phyloP scores from a whole-genome alignment of 2,797 vertebrate genomes.

The Harpagifer antarcticus region DNA sequence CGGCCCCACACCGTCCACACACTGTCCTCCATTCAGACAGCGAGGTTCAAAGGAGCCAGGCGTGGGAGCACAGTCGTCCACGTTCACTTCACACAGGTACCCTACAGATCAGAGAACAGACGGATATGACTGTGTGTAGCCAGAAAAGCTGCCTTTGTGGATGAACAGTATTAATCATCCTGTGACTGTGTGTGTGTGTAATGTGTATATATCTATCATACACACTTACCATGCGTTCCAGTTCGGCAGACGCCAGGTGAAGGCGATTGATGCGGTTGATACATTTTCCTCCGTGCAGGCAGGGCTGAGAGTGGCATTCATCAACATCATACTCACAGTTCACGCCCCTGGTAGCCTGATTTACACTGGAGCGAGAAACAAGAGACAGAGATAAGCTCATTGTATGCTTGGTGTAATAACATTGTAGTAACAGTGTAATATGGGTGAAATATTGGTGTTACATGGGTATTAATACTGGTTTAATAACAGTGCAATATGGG shows the following conservation, averaged over 20 bases:
- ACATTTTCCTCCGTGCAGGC: slow-evolving; percentile 91
- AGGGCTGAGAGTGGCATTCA: slow-evolving; percentile 93
- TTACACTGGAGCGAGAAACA: slow-evolving; percentile 85
- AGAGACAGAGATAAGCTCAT: slow-evolving; percentile 5
- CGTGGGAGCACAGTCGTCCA: slow-evolving; percentile 84
- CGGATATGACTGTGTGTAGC: not conserved
- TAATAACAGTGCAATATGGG: too few species aligned
- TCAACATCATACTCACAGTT: slow-evolving; percentile 95
- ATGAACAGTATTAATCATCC: not conserved
- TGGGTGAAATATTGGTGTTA: not conserved
- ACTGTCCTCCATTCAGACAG: slow-evolving; percentile 86
- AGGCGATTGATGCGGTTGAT: slow-evolving; percentile 93
- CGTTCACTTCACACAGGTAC: slow-evolving; percentile 81
- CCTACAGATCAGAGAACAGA: slow-evolving; percentile 65
- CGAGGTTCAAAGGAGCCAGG: slow-evolving; percentile 70
- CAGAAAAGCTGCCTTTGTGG: not conserved
- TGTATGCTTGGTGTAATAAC: not conserved
- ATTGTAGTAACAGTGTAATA: too few species aligned
- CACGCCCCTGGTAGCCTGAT: slow-evolving; percentile 93
- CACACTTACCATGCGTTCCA: slow-evolving; percentile 89
- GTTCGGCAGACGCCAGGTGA: slow-evolving; percentile 92
- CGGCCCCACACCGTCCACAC: slow-evolving; percentile 90
- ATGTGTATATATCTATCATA: not conserved
- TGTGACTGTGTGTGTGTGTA: not conserved
- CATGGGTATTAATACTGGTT: too few species aligned